Evolutionary conservation across 2,888 invertebrate genomes (phyloP).

Genomic region (Phrixothrix hirtus): DNA sequence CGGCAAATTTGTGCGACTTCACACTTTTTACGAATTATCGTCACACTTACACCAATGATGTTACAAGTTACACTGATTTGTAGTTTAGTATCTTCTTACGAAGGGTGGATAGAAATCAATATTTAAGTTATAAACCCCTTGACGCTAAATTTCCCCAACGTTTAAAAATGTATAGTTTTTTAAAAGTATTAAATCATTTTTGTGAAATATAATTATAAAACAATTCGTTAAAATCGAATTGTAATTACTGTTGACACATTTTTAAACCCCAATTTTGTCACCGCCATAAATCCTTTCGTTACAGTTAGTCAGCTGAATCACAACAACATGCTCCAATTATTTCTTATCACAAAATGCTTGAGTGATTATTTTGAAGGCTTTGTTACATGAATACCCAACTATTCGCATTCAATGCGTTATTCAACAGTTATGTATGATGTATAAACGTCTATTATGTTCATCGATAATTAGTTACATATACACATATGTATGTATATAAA

Average conservation of each 20-base stretch:
- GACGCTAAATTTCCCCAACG: conserved; percentile 43
- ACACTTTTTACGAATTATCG: conserved; percentile 16
- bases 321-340: too few species aligned
- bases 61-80: conserved; percentile 26
- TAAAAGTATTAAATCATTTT: too few species aligned
- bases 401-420: too few species aligned
- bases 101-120: conserved; percentile 52
- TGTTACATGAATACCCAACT: too few species aligned
- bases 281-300: not conserved
- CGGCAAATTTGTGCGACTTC: conserved; percentile 7
- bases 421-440: too few species aligned
- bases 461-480: too few species aligned
- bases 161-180: conserved; percentile 7
- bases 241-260: not conserved
- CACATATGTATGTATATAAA: too few species aligned
- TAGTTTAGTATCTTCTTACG: conserved; percentile 26
- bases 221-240: not conserved
- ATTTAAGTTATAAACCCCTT: conserved; percentile 44
- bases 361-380: too few species aligned
- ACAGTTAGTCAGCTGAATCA: too few species aligned
- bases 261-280: not conserved
- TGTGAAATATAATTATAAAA: too few species aligned
- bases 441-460: too few species aligned
- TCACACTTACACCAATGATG: conserved; percentile 12
- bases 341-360: too few species aligned